These are phyloP conservation scores for Atlantisia rogersi DNA, from an alignment of 2,113 vertebrate genomes.

Conservation along the genomic window DNA sequence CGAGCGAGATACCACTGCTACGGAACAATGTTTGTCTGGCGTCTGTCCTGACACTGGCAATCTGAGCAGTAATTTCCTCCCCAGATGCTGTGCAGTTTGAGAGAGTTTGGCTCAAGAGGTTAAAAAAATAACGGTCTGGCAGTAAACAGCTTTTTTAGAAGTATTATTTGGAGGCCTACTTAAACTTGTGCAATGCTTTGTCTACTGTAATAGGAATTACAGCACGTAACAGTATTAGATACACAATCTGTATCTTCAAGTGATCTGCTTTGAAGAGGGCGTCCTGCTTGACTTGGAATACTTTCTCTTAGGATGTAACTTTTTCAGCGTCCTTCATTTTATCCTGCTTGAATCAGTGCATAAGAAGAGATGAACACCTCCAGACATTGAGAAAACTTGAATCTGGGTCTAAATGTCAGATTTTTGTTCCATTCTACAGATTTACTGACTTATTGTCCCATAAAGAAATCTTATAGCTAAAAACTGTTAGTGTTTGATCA, in stretches of 20 bases:
- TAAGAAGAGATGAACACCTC: not conserved
- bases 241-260: not conserved
- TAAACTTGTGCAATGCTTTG: conserved; percentile 20
- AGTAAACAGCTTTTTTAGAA: conserved; percentile 45
- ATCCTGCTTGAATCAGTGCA: not conserved
- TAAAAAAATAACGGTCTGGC: conserved; percentile 56
- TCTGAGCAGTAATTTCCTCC: conserved; percentile 46
- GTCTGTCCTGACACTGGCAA: conserved; percentile 32
- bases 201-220: not conserved
- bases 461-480: not conserved
- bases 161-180: conserved; percentile 2
- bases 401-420: not conserved
- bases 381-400: not conserved
- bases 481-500: not conserved
- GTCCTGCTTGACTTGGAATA: not conserved
- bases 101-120: conserved; percentile 50
- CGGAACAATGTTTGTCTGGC: not conserved
- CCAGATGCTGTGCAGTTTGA: conserved; percentile 44
- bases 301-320: not conserved
- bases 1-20: not conserved
- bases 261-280: not conserved
- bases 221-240: not conserved
- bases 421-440: not conserved
- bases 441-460: not conserved
- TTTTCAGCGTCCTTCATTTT: not conserved